Evolutionary conservation across 2,113 vertebrate genomes (phyloP), one percentile per base, ranked within the genome.

Genomic region (Coptodon rendalli): DNA sequence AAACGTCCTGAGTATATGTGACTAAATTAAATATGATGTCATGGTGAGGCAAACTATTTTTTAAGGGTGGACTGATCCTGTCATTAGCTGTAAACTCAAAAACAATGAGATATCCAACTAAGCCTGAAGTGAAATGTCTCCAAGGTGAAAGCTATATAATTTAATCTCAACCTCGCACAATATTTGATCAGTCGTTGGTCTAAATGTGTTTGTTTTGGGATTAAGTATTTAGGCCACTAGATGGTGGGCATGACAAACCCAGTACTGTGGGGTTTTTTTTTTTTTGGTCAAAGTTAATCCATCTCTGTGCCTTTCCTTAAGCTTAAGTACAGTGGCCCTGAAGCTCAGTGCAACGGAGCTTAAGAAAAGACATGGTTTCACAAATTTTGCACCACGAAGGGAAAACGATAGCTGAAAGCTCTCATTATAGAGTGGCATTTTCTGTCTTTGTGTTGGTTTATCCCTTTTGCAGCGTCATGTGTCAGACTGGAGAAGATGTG

Each of bases 221-320:
- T 96, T 94, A 95, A 92, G 94, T 94, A 96, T 96, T 94, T 95
- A 94, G 94, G 95, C 83, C 94, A 95, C 34, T n/a, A 12, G 61
- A 90, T 48, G 10, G 11, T 81, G 83, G 29, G 84, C 85, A 89
- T 87, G 84, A 90, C 88, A 66, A 87, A 91, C 48, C 2, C 73
- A 85, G 82, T 85, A 83, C 19, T 43, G 19, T 88, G 90, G 79
- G 56, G 90, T 79, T 91, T 86, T 73, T 24, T 81, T 45, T 29
- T 19, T 8, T 22, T 27, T 56, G 24, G 78, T 80, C 34, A 87
- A 85, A 88, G 45, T 91, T 92, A 94, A 96, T 95, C 93, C 89
- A 90, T 68, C 54, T 11, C 31, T 78, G 36, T 84, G 45, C 31
- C 63, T 76, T 81, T 34, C 79, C 81, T 29, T 73, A 29, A 45